Evolutionary conservation across 2,888 invertebrate species (phyloP).

Genomic region (Pocota personata): DNA sequence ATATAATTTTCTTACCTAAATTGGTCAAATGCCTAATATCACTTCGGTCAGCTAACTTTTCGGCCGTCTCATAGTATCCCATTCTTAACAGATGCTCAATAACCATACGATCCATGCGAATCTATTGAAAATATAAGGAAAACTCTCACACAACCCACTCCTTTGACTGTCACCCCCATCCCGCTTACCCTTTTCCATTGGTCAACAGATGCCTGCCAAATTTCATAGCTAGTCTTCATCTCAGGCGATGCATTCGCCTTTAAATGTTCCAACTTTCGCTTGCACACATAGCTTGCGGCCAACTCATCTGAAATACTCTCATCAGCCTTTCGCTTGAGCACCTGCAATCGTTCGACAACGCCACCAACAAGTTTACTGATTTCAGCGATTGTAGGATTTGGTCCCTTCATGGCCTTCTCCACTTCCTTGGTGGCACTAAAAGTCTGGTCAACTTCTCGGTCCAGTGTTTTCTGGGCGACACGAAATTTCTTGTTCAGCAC

Average conservation of each 20-base stretch:
- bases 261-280: conserved; percentile 95
- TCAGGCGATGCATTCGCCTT: conserved; percentile 83
- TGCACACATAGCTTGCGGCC: conserved; percentile 95
- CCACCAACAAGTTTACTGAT: conserved; percentile 92
- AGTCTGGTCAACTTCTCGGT: conserved; percentile 95
- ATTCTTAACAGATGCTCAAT: conserved; percentile 97
- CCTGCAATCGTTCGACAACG: conserved; percentile 94
- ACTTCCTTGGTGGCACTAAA: conserved; percentile 89
- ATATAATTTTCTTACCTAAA: conserved; percentile 89
- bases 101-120: conserved; percentile 96
- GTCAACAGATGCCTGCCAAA: conserved; percentile 80
- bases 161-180: background rate
- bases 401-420: conserved; percentile 83
- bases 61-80: conserved; percentile 97
- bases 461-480: conserved; percentile 96
- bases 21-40: conserved; percentile 94
- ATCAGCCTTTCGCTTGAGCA: conserved; percentile 96
- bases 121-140: conserved; percentile 58
- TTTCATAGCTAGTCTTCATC: conserved; percentile 77
- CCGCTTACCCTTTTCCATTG: conserved; percentile 80
- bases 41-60: conserved; percentile 91
- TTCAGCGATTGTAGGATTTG: conserved; percentile 84
- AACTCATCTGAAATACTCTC: conserved; percentile 96
- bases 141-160: background rate
- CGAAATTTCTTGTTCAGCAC: conserved; percentile 98